Percentiles rank a stretch among this genome's conserved stretches.
Evolutionary conservation across 2,113 vertebrate genomes (phyloP).

Genomic region (Monopterus albus): DNA sequence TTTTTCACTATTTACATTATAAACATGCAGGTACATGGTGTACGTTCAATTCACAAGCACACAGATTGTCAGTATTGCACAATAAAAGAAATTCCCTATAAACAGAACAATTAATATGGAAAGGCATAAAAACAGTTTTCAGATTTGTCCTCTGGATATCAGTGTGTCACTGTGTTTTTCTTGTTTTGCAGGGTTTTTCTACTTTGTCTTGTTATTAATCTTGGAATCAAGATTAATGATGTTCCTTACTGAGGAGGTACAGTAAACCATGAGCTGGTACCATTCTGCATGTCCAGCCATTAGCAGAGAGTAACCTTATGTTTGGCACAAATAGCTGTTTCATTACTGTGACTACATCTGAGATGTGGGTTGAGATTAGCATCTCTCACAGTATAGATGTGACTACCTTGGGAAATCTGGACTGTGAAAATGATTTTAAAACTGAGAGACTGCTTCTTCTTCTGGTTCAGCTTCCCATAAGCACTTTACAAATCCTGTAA

Average conservation of each 20-base stretch:
- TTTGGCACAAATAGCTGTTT: neutral
- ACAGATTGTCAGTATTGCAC: neutral
- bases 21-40: too few species aligned
- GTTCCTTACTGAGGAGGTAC: constrained; percentile 66
- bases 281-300: too few species aligned
- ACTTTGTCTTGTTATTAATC: constrained; percentile 33
- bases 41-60: neutral
- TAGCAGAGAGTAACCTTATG: neutral
- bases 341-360: neutral
- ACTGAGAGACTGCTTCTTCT: too few species aligned
- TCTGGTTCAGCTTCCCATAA: neutral
- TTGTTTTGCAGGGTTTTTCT: constrained; percentile 39
- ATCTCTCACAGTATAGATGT: neutral
- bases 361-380: neutral
- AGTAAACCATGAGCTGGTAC: neutral
- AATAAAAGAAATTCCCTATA: neutral
- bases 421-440: neutral
- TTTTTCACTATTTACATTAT: too few species aligned
- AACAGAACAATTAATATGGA: neutral
- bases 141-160: neutral
- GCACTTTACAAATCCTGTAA: neutral
- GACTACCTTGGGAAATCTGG: neutral
- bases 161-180: constrained; percentile 17
- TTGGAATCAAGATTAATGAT: constrained; percentile 65
- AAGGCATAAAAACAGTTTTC: neutral